A percentile compares a stretch with the other conserved stretches of the same genome.
Conservation (phyloP, 2,888 invertebrate genomes). For the Deroplatys truncata region DNA sequence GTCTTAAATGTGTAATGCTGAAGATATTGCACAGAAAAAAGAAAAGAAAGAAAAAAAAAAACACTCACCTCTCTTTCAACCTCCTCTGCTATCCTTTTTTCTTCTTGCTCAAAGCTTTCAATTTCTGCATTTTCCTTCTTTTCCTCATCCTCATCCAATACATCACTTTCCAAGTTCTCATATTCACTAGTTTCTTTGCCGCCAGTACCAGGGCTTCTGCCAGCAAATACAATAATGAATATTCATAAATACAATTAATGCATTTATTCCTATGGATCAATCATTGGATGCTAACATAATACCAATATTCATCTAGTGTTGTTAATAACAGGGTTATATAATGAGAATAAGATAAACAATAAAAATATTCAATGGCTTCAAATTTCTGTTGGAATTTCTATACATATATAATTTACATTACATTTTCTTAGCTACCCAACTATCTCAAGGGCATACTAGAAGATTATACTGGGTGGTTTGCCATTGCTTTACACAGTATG, state of each 20-base stretch:
- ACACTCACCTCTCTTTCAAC: conserved; percentile 41
- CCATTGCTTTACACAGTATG: no score
- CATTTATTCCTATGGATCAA: neutral
- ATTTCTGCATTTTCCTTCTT: conserved; percentile 30
- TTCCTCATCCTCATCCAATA: conserved; percentile 22
- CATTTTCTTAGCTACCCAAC: no score
- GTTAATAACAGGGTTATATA: no score
- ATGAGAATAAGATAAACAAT: no score
- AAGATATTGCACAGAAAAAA: no score
- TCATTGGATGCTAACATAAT: neutral
- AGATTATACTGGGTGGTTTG: no score
- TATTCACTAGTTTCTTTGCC: conserved; percentile 39
- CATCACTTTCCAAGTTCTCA: conserved; percentile 39
- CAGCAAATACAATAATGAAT: neutral
- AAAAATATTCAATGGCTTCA: no score
- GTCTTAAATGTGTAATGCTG: no score
- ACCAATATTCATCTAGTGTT: no score
- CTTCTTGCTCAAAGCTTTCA: conserved; percentile 53
- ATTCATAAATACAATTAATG: neutral
- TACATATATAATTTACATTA: no score
- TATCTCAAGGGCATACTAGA: no score
- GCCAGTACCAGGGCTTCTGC: conserved; percentile 37
- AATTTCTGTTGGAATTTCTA: no score
- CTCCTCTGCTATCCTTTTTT: conserved; percentile 50
- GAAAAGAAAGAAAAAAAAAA: conserved; percentile 11